Percentiles rank a stretch among this genome's conserved stretches.
phyloP scores from a whole-genome alignment of 2,797 vertebrate species.

The Hirundo rustica region DNA sequence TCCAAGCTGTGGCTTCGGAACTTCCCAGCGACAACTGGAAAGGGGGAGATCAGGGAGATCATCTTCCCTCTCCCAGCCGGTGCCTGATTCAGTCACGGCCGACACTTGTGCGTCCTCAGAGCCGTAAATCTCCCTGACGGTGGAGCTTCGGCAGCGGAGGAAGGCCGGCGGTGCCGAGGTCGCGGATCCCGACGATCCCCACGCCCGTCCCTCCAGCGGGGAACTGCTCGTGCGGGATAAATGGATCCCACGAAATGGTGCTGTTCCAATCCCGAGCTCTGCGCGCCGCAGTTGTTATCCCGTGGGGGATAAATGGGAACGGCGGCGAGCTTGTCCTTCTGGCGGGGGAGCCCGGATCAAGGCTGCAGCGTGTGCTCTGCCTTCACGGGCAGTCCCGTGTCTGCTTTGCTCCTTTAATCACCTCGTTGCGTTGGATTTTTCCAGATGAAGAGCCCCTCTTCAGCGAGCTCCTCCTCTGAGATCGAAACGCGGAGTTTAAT shows the following conservation, averaged over 20 bases:
- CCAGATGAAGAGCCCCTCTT: neutral
- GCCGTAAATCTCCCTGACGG: neutral
- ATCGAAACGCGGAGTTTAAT: neutral
- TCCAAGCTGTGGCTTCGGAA: neutral
- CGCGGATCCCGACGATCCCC: accelerated
- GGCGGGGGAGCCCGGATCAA: accelerated
- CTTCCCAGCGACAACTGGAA: neutral
- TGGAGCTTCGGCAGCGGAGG: accelerated
- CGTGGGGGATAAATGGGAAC: neutral
- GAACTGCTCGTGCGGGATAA: neutral
- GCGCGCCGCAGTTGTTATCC: neutral
- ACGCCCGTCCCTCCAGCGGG: accelerated
- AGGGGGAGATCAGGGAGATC: neutral
- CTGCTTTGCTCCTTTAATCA: neutral
- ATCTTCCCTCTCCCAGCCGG: neutral
- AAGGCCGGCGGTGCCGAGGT: neutral
- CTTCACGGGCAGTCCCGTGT: neutral
- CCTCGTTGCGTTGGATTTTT: neutral
- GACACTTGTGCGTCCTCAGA: neutral
- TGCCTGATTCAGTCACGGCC: neutral
- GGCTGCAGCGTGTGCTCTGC: neutral
- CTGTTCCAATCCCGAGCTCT: neutral
- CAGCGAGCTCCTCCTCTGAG: neutral
- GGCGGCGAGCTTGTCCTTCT: neutral
- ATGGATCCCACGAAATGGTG: neutral